Base-by-base conservation (phyloP, 2,797 vertebrate genomes). In the Typhlichthys subterraneus region DNA sequence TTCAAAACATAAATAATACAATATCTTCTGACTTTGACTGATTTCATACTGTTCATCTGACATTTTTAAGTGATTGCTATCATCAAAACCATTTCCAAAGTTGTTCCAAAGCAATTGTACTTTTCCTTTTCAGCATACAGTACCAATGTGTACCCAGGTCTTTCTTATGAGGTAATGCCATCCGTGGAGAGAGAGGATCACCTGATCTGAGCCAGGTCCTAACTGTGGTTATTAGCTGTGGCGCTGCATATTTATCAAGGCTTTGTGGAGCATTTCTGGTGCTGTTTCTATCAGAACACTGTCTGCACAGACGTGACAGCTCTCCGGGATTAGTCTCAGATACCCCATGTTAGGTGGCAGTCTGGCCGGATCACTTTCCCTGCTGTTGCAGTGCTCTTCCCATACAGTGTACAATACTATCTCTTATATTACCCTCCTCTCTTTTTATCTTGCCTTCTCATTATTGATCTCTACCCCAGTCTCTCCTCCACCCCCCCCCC, bases 241-340 rank as follows among this genome's bases (percentile, higher is more conserved):
- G 84, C 80, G 84, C 81, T 88, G 80, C 88, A 92, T 92, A 91
- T 92, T 91, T 88, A 90, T 91, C 85, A 90, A 72, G 80, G 81
- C 85, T 88, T 91, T 88, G 89, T 88, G 87, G 83, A 83, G 81
- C 89, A 89, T 85, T 91, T 91, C 90, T 86, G 86, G 77, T 86
- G 85, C 88, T 72, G 65, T 88, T 90, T 91, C 80, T 79, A 76
- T 88, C 88, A 89, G 81, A 84, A 79, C 73, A 75, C 75, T 83
- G 74, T 89, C 76, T 87, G 79, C 72, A 70, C 75, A 85, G 85
- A 85, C 82, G 84, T 90, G 91, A 90, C 88, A 89, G 89, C 80
- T 85, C 89, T 90, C 90, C 80, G 87, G 90, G 86, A 91, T 92
- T 90, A 87, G 76, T 80, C 82, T 90, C 78, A 81, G 81, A 83